A percentile compares a stretch with the other conserved stretches of the same genome.
Conservation (phyloP, 2,113 vertebrate species). For the Candoia aspera region DNA sequence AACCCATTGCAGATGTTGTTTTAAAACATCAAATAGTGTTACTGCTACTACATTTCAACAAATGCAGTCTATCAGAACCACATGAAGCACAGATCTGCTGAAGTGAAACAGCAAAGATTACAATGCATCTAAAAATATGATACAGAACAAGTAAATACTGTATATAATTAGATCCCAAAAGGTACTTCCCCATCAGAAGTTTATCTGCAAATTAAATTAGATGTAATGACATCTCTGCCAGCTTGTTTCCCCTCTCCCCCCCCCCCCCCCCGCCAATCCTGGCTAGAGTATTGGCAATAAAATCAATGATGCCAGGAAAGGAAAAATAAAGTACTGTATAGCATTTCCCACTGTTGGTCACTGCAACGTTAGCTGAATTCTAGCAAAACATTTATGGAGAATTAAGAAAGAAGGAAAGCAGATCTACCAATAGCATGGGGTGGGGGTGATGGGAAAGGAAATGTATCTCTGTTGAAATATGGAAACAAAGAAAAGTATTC, state of each 20-base stretch:
- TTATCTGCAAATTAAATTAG: constrained; percentile 73
- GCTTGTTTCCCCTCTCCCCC: constrained; percentile 57
- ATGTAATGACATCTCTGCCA: constrained; percentile 69
- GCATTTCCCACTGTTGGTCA: constrained; percentile 75
- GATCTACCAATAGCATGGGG: not conserved
- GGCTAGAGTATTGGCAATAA: constrained; percentile 52
- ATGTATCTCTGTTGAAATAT: not conserved
- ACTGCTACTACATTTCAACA: constrained; percentile 62
- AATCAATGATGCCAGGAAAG: constrained; percentile 62
- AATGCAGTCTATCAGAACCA: constrained; percentile 61
- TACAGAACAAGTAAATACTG: constrained; percentile 62
- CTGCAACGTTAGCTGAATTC: constrained; percentile 74
- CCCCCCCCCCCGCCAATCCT: not conserved
- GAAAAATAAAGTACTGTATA: constrained; percentile 64
- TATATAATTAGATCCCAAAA: constrained; percentile 66
- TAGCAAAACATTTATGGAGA: constrained; percentile 71
- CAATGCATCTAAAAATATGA: constrained; percentile 55
- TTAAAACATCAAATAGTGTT: constrained; percentile 61
- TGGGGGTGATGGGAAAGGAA: constrained; percentile 61
- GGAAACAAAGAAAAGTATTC: constrained; percentile 49
- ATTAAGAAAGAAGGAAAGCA: constrained; percentile 75
- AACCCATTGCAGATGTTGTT: constrained; percentile 51
- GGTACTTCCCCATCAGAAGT: constrained; percentile 65
- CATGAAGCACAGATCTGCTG: constrained; percentile 67
- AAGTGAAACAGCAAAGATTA: constrained; percentile 71